Percentiles rank a stretch among this genome's conserved stretches.
phyloP scores from a whole-genome alignment of 1,140 invertebrate species.

The Mylabris phalerata region DNA sequence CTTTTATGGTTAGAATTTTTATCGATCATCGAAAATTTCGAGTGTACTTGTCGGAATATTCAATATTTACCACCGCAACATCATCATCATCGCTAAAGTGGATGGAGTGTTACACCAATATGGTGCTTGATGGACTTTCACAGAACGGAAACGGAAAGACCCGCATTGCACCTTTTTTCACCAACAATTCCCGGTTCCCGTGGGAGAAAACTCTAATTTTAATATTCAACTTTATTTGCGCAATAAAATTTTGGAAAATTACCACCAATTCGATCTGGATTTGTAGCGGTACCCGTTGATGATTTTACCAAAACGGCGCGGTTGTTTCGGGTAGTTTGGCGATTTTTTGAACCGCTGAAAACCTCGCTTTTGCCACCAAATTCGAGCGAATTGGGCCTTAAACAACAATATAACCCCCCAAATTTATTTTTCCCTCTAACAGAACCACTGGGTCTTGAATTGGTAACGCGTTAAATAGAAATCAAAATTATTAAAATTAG shows the following conservation, averaged over 20 bases:
- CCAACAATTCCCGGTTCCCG: too few species aligned
- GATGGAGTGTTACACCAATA: too few species aligned
- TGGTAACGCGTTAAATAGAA: slow-evolving; percentile 59
- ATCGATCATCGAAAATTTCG: too few species aligned
- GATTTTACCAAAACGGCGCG: slow-evolving; percentile 70
- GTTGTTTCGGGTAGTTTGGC: slow-evolving; percentile 67
- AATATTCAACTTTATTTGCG: background rate
- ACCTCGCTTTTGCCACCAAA: slow-evolving; percentile 60
- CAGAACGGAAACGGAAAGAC: too few species aligned
- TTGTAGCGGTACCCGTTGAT: slow-evolving; percentile 74
- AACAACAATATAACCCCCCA: slow-evolving; percentile 81
- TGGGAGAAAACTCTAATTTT: background rate
- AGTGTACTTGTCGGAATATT: background rate
- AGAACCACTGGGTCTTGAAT: slow-evolving; percentile 74
- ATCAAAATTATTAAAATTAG: too few species aligned
- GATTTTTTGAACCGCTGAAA: slow-evolving; percentile 74
- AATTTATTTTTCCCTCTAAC: slow-evolving; percentile 81
- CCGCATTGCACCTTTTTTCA: too few species aligned
- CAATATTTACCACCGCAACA: slow-evolving; percentile 9
- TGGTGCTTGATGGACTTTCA: too few species aligned
- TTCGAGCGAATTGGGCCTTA: slow-evolving; percentile 54
- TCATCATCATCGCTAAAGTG: too few species aligned
- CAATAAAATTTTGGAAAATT: slow-evolving; percentile 5
- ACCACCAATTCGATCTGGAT: background rate
- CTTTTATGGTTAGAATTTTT: too few species aligned